Conservation (phyloP, 2,888 invertebrate species). For the Stenichneumon culpator region DNA sequence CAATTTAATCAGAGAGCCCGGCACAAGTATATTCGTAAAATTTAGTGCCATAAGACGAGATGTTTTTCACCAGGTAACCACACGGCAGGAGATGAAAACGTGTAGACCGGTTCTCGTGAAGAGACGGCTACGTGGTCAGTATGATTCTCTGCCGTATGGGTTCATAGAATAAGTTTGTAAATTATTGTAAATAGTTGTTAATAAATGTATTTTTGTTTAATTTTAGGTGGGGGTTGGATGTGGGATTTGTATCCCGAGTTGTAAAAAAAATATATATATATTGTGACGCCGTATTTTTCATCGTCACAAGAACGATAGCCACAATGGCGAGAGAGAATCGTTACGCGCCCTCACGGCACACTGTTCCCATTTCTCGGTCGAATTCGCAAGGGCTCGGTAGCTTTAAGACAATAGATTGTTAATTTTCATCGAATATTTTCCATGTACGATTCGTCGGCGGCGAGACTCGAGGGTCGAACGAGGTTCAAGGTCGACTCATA, state of each 20-base stretch:
- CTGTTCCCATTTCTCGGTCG: too few species aligned
- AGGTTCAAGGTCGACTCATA: too few species aligned
- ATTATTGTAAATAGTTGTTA: neutral
- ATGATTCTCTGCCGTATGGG: neutral
- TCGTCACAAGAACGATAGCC: too few species aligned
- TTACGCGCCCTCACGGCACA: too few species aligned
- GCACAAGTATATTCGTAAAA: neutral
- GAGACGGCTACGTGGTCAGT: neutral
- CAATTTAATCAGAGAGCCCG: neutral
- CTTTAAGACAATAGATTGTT: too few species aligned
- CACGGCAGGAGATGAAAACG: neutral
- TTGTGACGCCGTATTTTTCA: too few species aligned
- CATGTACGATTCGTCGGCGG: too few species aligned
- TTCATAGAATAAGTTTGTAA: neutral
- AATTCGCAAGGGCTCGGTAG: too few species aligned
- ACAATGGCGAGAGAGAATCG: too few species aligned
- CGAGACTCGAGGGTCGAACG: too few species aligned
- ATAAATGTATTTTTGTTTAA: neutral
- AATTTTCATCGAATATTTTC: too few species aligned
- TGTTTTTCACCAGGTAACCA: neutral
- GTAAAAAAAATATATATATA: neutral
- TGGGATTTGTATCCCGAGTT: neutral
- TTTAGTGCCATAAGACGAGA: constrained; percentile 16
- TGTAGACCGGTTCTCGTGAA: constrained; percentile 5
- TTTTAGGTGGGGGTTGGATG: neutral